Evolutionary conservation across 2,113 vertebrate genomes (phyloP).

Genomic region (Myotis yumanensis): DNA sequence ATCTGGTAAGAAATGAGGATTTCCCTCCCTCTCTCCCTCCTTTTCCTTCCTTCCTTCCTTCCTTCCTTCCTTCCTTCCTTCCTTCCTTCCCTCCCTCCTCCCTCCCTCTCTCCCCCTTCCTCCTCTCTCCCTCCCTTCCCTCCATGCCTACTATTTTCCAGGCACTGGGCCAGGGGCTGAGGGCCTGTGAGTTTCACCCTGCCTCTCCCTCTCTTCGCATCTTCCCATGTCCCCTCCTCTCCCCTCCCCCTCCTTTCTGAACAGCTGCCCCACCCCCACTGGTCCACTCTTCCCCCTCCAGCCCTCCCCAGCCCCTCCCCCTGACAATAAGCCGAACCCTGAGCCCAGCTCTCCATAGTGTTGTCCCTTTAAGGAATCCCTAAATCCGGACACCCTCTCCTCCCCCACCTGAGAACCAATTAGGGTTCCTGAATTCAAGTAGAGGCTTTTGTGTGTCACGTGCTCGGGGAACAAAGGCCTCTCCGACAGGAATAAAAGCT

Average conservation of each 20-base stretch:
- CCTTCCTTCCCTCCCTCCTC: neutral
- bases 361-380: constrained; percentile 86
- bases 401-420: constrained; percentile 92
- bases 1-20: neutral
- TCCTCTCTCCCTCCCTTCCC: constrained; percentile 27
- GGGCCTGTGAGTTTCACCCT: neutral
- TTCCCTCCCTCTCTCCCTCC: neutral
- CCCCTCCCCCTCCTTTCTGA: constrained; percentile 58
- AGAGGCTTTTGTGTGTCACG: constrained; percentile 89
- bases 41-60: neutral
- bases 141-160: constrained; percentile 64
- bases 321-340: constrained; percentile 69
- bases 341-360: constrained; percentile 67
- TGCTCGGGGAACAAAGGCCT: constrained; percentile 88
- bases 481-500: constrained; percentile 87
- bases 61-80: constrained; percentile 1
- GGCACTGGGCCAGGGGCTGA: constrained; percentile 9
- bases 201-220: constrained; percentile 62
- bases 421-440: constrained; percentile 89
- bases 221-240: constrained; percentile 57
- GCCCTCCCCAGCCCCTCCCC: constrained; percentile 47
- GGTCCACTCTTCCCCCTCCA: constrained; percentile 68
- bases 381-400: constrained; percentile 85
- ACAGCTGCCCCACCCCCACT: constrained; percentile 78
- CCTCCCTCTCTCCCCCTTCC: neutral